Percentiles rank a stretch among this genome's conserved stretches.
phyloP scores from a whole-genome alignment of 2,113 vertebrate genomes.

The Lonchura striata region DNA sequence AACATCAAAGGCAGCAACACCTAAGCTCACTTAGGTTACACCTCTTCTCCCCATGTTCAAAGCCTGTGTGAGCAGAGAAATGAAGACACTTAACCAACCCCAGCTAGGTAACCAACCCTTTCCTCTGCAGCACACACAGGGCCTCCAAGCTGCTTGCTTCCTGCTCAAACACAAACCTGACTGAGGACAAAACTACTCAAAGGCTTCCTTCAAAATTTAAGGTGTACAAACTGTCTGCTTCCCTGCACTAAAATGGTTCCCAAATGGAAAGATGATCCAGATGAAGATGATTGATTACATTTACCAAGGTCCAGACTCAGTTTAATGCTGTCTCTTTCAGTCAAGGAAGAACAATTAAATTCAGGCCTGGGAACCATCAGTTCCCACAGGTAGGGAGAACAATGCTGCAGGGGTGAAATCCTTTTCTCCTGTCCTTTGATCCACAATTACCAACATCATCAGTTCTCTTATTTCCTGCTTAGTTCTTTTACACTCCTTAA shows the following conservation, averaged over 20 bases:
- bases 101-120: not conserved
- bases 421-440: not conserved
- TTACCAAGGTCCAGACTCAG: not conserved
- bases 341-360: not conserved
- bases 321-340: not conserved
- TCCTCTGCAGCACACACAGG: not conserved
- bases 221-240: not conserved
- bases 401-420: not conserved
- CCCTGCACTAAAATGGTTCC: not conserved
- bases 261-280: not conserved
- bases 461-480: not conserved
- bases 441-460: not conserved
- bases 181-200: not conserved
- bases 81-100: not conserved
- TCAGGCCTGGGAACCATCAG: not conserved
- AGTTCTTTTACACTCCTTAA: not conserved
- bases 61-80: not conserved
- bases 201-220: not conserved
- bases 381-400: not conserved
- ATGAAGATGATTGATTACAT: not conserved
- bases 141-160: not conserved
- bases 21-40: not conserved
- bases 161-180: not conserved
- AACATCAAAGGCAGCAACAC: constrained; percentile 27
- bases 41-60: not conserved